Evolutionary conservation across 2,113 vertebrate genomes (phyloP), one percentile per base, ranked within the genome.

Genomic region (Phylloscopus whistleri): DNA sequence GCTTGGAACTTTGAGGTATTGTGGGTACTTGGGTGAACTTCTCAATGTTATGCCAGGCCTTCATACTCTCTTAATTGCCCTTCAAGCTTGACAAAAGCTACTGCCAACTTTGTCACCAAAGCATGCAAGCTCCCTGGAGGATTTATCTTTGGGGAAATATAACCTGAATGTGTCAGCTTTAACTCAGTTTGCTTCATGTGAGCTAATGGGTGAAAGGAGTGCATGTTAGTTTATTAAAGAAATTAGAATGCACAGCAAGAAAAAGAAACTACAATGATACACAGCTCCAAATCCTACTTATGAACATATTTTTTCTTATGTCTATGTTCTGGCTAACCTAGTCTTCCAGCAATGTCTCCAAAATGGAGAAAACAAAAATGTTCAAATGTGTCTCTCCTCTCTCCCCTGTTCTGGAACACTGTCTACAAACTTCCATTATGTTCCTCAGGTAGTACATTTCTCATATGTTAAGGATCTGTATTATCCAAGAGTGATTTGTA

Each of bases 371-470:
- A 69, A 24, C 13, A 58, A 26, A 64, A 64, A 60, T 22, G 16
- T 51, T 52, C 13, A 76, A 51, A n/a, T 1, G 0, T 0, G 1
- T 72, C 37, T 94, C 41, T 80, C 64, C 18, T 76, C 1, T 3
- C 11, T 84, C 3, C 21, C 21, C 8, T 35, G 7, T 41, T 10
- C 14, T n/a, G 14, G 6, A 67, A 28, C 35, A 59, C 35, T 28
- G 10, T 10, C 39, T 75, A 37, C 24, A 68, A 75, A 75, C 6
- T 55, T 58, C 12, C 26, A 12, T 28, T 43, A 22, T 31, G 10
- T 70, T 79, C 31, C 58, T 55, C 16, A 35, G 16, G 52, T 49
- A 56, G 11, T 70, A 56, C 3, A 17, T 51, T 84, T 81, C 21
- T 82, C 10, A 3, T 44, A 3, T 13, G 3, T 30, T 90, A 75